Conservation (phyloP, 2,797 vertebrate species). For the Silurus aristotelis region DNA sequence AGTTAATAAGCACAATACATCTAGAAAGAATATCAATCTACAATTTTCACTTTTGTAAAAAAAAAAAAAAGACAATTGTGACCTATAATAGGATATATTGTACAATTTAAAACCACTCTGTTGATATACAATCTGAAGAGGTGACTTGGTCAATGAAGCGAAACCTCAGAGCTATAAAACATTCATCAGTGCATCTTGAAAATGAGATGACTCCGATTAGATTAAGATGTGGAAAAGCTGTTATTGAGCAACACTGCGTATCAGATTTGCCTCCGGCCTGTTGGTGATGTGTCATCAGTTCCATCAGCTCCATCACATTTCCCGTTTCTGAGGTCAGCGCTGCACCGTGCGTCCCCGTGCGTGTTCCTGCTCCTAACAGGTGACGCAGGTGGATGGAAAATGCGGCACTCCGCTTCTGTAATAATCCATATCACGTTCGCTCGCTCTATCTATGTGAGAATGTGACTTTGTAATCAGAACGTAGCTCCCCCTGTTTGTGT, state of each 20-base stretch:
- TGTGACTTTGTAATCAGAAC: constrained; percentile 28
- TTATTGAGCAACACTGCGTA: neutral
- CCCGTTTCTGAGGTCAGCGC: constrained; percentile 18
- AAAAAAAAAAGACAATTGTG: too few species aligned
- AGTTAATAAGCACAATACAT: neutral
- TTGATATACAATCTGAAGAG: neutral
- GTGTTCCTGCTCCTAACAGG: neutral
- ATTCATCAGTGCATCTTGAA: neutral
- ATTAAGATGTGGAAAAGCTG: constrained; percentile 3
- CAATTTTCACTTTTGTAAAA: neutral
- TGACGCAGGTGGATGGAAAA: constrained; percentile 42
- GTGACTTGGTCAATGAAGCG: neutral
- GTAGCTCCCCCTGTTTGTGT: neutral
- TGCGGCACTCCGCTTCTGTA: constrained; percentile 9
- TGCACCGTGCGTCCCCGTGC: neutral
- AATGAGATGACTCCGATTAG: constrained; percentile 15
- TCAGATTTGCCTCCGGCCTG: constrained; percentile 15
- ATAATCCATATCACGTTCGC: constrained; percentile 12
- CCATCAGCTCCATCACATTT: constrained; percentile 16
- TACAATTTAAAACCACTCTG: neutral
- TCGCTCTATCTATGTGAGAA: constrained; percentile 28
- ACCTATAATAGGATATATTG: neutral
- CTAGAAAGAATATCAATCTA: too few species aligned
- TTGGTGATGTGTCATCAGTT: constrained; percentile 30
- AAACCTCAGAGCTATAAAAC: neutral